Evolutionary conservation across 2,797 vertebrate species (phyloP), one percentile per base, ranked within the genome.

Genomic region (Triplophysa bombifrons): DNA sequence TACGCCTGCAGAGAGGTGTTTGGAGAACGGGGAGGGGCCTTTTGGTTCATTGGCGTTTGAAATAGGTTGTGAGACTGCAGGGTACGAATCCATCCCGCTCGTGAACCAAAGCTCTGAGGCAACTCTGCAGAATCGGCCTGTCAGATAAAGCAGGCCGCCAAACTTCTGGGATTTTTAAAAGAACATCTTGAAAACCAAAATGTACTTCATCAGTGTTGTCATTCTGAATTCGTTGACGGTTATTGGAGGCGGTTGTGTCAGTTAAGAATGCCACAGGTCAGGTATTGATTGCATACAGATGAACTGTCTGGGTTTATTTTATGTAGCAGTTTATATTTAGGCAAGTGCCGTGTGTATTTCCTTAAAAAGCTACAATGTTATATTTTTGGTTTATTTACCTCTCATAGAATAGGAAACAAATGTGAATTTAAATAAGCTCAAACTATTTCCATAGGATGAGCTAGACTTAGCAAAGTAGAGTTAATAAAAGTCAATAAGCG

Each of bases 371-470:
- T 66, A 77, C 68, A 76, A 76, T 64, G 55, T 66, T 68, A 56
- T 41, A 85, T 72, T 53, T 84, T 73, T 76, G 70, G 58, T 81
- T 84, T 1, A 69, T 75, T 81, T 81, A 48, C 12, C 77, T 80
- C 69, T 83, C 58, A 58, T 84, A 85, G 81, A 76, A 71, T 84
- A 82, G 80, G 76, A 53, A 82, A 64, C 84, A 76, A 38, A 71
- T 80, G 74, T 80, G 80, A 76, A 81, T 69, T 76, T 78, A 78
- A 83, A 50, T 56, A 82, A 81, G 63, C 70, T 76, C 80, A 79
- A 81, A 79, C 65, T 82, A 83, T 82, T 85, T 85, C 83, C 80
- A 74, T 83, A 84, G 82, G 79, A 82, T 72, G 74, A 74, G 74
- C 78, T 85, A 85, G 78, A 73, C 76, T 85, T 81, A 71, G 60